phyloP scores from a whole-genome alignment of 2,888 invertebrate genomes.

The Ophioninae sp. region DNA sequence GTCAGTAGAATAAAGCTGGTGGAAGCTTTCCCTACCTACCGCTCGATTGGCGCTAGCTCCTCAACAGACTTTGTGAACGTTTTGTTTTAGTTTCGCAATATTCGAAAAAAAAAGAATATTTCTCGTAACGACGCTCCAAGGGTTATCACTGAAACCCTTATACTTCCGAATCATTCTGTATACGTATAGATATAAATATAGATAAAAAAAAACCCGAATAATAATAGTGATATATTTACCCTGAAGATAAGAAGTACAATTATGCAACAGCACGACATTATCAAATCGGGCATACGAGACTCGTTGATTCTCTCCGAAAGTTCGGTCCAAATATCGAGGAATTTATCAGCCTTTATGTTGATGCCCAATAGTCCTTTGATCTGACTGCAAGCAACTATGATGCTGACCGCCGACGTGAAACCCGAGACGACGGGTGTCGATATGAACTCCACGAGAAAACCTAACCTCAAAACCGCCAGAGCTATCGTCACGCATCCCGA shows the following conservation, averaged over 20 bases:
- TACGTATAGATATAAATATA: neutral
- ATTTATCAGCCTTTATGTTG: conserved; percentile 84
- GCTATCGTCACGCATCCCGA: conserved; percentile 85
- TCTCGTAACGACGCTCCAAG: no score
- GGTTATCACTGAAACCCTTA: neutral
- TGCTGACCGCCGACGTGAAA: conserved; percentile 89
- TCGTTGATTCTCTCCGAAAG: conserved; percentile 83
- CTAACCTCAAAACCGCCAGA: conserved; percentile 86
- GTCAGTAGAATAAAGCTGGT: no score
- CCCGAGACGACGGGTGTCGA: conserved; percentile 89
- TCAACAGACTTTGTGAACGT: no score
- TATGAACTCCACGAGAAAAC: conserved; percentile 88
- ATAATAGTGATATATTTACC: conserved; percentile 80
- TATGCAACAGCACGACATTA: conserved; percentile 85
- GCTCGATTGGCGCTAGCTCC: no score
- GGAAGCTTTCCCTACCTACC: no score
- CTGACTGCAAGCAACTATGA: conserved; percentile 89
- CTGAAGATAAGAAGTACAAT: conserved; percentile 84
- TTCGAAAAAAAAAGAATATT: no score
- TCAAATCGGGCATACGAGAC: conserved; percentile 84
- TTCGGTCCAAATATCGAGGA: conserved; percentile 84
- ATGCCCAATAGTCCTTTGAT: conserved; percentile 87
- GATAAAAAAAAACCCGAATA: no score
- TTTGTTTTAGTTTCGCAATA: no score
- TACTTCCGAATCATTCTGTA: neutral